Evolutionary conservation across 2,888 invertebrate species (phyloP).

Genomic region (Pandemis heparana): DNA sequence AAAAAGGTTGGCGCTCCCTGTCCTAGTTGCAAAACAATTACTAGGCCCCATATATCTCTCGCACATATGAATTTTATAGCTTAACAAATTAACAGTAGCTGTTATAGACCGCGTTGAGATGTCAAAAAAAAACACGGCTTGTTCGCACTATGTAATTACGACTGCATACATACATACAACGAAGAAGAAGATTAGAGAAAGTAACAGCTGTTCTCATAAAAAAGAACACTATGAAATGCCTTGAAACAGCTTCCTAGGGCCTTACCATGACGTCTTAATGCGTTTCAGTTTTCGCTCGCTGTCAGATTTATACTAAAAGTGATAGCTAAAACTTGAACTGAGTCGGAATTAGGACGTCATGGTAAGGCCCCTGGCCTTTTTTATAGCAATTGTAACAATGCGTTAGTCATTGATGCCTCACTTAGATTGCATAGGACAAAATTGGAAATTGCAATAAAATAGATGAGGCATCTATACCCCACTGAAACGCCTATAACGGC

Average conservation of each 20-base stretch:
- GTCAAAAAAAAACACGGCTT: not conserved
- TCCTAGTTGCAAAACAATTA: conserved; percentile 53
- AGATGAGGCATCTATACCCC: conserved; percentile 47
- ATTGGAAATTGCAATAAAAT: conserved; percentile 47
- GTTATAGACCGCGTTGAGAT: conserved; percentile 7
- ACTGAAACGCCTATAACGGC: conserved; percentile 41
- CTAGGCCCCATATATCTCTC: conserved; percentile 58
- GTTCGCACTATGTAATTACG: not conserved
- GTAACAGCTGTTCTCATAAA: too few relatives aligned
- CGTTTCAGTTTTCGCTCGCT: too few relatives aligned
- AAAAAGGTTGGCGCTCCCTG: not conserved
- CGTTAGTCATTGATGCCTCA: conserved; percentile 24
- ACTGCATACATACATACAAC: not conserved
- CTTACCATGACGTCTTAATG: too few relatives aligned
- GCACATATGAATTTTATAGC: conserved; percentile 56
- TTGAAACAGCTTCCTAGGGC: too few relatives aligned
- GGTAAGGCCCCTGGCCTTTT: too few relatives aligned
- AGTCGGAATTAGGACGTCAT: too few relatives aligned
- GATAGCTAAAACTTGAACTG: too few relatives aligned
- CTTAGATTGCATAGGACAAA: conserved; percentile 35
- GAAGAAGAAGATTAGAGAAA: too few relatives aligned
- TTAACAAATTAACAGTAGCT: conserved; percentile 24
- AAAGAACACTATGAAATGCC: too few relatives aligned
- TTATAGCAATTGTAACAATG: not conserved
- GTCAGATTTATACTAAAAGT: too few relatives aligned